phyloP scores from a whole-genome alignment of 2,797 vertebrate genomes.

The Diceros bicornis region DNA sequence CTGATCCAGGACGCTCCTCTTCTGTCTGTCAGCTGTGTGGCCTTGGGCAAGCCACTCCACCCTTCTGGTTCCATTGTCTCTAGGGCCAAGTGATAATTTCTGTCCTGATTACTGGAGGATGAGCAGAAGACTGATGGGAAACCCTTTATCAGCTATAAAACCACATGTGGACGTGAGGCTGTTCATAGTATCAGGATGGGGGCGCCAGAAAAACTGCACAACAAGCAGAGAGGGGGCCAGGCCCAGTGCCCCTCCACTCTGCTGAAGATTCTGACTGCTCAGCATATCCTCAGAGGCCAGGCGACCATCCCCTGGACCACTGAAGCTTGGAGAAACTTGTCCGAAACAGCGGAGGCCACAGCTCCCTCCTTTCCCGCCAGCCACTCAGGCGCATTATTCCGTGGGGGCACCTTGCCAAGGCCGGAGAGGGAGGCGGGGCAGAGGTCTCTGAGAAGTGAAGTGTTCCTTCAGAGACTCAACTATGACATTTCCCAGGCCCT shows the following conservation, averaged over 20 bases:
- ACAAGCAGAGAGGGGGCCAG: background rate
- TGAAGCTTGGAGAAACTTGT: background rate
- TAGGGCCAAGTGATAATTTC: background rate
- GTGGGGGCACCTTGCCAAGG: background rate
- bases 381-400: background rate
- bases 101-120: background rate
- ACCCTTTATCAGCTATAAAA: background rate
- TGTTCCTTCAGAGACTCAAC: constrained; percentile 10
- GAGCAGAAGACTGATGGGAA: background rate
- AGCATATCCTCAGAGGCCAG: background rate
- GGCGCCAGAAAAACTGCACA: background rate
- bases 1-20: background rate
- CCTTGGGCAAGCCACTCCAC: background rate
- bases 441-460: constrained; percentile 27
- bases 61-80: background rate
- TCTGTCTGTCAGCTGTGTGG: background rate
- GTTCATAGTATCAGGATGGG: background rate
- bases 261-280: background rate
- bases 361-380: background rate
- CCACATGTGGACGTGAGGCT: background rate
- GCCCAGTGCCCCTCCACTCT: background rate
- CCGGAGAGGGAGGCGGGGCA: background rate
- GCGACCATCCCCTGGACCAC: too few relatives aligned
- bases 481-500: constrained; percentile 55
- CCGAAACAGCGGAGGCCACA: background rate